phyloP scores from a whole-genome alignment of 2,113 vertebrate species.

The Dipodomys merriami region DNA sequence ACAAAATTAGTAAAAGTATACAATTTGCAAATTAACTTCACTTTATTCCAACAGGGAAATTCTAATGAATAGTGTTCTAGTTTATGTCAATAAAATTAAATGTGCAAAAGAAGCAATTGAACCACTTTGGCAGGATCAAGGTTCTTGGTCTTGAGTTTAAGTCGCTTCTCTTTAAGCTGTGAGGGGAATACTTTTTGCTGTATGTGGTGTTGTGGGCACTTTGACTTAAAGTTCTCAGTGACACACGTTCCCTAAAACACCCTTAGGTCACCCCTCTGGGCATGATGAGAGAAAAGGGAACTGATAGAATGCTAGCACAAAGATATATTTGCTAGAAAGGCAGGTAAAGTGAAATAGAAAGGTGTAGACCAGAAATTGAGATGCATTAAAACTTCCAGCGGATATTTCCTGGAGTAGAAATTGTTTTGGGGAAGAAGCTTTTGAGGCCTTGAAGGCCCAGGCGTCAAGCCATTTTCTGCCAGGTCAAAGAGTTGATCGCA shows the following conservation, averaged over 20 bases:
- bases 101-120: not conserved
- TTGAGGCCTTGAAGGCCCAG: not conserved
- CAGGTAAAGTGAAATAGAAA: not conserved
- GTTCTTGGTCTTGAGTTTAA: not conserved
- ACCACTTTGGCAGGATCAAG: not conserved
- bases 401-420: not conserved
- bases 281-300: slow-evolving; percentile 12
- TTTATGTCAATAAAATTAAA: slow-evolving; percentile 33
- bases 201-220: not conserved
- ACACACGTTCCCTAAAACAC: not conserved
- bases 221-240: not conserved
- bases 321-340: not conserved
- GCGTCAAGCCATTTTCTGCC: not conserved
- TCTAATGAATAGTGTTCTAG: not conserved
- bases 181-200: not conserved
- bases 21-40: not conserved
- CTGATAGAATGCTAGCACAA: not conserved
- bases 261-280: not conserved
- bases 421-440: not conserved
- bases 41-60: not conserved
- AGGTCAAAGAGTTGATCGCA: slow-evolving; percentile 56
- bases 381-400: not conserved
- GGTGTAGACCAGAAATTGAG: not conserved
- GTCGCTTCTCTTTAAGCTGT: not conserved
- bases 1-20: slow-evolving; percentile 7